Percentiles rank a stretch among this genome's conserved stretches.
Evolutionary conservation across 1,140 invertebrate species (phyloP).

Genomic region (Drosophila saltans): DNA sequence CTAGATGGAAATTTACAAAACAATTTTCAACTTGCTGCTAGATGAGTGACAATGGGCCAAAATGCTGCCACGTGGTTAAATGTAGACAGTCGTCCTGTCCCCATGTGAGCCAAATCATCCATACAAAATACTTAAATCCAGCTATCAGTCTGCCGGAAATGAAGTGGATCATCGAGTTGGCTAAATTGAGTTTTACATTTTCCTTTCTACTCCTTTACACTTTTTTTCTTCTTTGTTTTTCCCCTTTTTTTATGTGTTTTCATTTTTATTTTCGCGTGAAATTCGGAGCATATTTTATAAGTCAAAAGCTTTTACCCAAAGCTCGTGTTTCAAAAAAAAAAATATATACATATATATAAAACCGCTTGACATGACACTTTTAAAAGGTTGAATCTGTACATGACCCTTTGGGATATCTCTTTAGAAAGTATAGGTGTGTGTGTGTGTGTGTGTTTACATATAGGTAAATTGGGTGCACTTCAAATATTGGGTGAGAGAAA

Average conservation of each 20-base stretch:
- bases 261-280: slow-evolving; percentile 45
- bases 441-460: background rate
- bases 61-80: slow-evolving; percentile 14
- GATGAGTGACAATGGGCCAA: slow-evolving; percentile 62
- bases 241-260: slow-evolving; percentile 27
- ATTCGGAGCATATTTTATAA: slow-evolving; percentile 44
- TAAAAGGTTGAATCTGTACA: slow-evolving; percentile 44
- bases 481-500: background rate
- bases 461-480: background rate
- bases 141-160: slow-evolving; percentile 48
- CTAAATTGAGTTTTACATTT: slow-evolving; percentile 28
- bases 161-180: slow-evolving; percentile 68
- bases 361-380: slow-evolving; percentile 40
- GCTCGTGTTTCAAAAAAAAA: slow-evolving; percentile 36
- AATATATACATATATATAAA: background rate
- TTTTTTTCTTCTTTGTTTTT: slow-evolving; percentile 24
- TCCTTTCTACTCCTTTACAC: slow-evolving; percentile 1
- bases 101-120: slow-evolving; percentile 30
- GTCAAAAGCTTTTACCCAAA: slow-evolving; percentile 50
- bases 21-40: slow-evolving; percentile 25
- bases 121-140: slow-evolving; percentile 36
- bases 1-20: slow-evolving; percentile 39
- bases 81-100: slow-evolving; percentile 2
- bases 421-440: background rate
- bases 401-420: slow-evolving; percentile 25